Conservation (phyloP, 2,113 vertebrate genomes). For the Phoenicopterus ruber region DNA sequence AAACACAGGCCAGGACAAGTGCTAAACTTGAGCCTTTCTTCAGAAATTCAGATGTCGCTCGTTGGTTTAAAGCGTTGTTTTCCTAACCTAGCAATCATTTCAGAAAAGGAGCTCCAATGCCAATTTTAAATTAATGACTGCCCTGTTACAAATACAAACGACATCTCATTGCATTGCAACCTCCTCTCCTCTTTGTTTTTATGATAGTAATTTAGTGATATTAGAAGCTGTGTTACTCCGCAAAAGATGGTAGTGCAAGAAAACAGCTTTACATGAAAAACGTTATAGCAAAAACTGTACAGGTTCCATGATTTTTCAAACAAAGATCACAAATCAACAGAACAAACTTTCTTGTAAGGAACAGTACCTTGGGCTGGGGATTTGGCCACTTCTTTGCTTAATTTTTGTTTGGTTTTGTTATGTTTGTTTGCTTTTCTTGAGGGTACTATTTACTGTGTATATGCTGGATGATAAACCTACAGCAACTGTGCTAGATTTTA, state of each 20-base stretch:
- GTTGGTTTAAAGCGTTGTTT: neutral
- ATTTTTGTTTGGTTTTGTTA: neutral
- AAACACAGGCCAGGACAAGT: neutral
- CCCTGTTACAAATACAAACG: conserved; percentile 5
- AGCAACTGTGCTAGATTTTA: neutral
- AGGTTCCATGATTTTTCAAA: neutral
- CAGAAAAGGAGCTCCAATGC: neutral
- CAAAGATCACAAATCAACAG: neutral
- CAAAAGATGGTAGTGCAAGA: neutral
- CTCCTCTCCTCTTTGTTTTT: conserved; percentile 19
- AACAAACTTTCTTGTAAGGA: neutral
- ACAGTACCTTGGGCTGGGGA: neutral
- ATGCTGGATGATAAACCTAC: neutral
- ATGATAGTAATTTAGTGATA: conserved; percentile 27
- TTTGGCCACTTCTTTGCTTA: neutral
- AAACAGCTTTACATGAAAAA: conserved; percentile 2
- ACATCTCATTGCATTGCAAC: neutral
- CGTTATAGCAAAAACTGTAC: neutral
- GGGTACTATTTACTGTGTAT: neutral
- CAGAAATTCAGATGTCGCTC: neutral
- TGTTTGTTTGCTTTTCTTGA: neutral
- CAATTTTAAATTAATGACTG: conserved; percentile 41
- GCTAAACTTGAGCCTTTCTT: neutral
- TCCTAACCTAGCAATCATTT: conserved; percentile 20
- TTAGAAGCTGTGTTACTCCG: neutral